Base-by-base conservation (phyloP, 1,140 invertebrate genomes). In the Pogonomyrmex californicus region DNA sequence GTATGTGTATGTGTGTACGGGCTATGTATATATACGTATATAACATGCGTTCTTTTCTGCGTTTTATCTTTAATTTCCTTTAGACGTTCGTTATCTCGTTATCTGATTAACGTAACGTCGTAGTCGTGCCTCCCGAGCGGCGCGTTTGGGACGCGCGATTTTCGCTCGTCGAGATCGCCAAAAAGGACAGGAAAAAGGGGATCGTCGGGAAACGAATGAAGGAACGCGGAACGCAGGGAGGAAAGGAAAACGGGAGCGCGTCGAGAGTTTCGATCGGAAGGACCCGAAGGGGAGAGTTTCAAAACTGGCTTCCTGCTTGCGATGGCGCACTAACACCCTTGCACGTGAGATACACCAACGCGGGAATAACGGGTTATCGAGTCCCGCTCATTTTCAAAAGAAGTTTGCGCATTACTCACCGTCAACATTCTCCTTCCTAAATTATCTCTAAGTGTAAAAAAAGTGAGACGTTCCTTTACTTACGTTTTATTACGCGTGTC, bases 11-110 rank as follows among this genome's bases (percentile, higher is more conserved):
- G 2, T 78, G 51, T 58, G 51, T 82, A 82, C 66, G 66, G 44
- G 12, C 54, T 82, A 71, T 82, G 79, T 82, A 73, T 82, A 70
- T 81, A 82, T 82, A 82, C 78, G 79, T 82, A 83, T 76, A 68
- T 87, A 86, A 60, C 65, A 38, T 47, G 33, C 62, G 68, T 81
- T 47, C 41, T 30, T 85, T 62, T 49, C 54, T 76, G 62, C 71
- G 58, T 54, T 73, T 83, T 75, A 75, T 62, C n/a, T 17, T 83
- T 75, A 75, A 83, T 83, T 75, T 9, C 41, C 30, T 17, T 63
- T 83, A 82, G 38, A 82, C 79, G 23, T 36, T 78, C 44, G 49
- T 85, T 85, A 85, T 41, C 44, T 62, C 54, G 82, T 36, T 76
- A 85, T 9, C 36, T 85, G 63, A 77, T 78, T 77, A 76, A 78